Percentiles rank a stretch among this genome's conserved stretches.
These are phyloP conservation scores for Rhinolophus ferrumequinum DNA, from an alignment of 2,113 vertebrate genomes.

Conservation along the genomic window DNA sequence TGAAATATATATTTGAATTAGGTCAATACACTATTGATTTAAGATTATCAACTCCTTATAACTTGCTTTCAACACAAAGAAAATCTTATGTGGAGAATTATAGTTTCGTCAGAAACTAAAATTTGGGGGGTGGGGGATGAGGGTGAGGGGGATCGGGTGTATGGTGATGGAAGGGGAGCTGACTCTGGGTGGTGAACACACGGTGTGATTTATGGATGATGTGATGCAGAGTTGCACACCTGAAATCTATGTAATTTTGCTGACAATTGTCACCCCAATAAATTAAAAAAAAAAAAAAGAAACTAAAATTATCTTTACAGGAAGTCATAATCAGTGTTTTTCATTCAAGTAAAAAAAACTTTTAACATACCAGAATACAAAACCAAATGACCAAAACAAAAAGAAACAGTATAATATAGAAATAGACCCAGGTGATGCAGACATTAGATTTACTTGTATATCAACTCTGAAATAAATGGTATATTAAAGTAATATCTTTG, in stretches of 20 bases:
- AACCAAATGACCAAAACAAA: background rate
- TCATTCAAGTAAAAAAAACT: background rate
- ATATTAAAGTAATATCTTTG: constrained; percentile 14
- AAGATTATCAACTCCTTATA: background rate
- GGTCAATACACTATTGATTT: background rate
- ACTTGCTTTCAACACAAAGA: background rate
- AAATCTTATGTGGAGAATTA: background rate
- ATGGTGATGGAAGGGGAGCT: too few species aligned
- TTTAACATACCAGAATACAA: background rate
- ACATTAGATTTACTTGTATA: background rate
- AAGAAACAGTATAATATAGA: background rate
- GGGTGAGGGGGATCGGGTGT: too few species aligned
- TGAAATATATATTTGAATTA: background rate
- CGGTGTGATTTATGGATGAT: too few species aligned
- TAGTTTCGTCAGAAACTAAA: background rate
- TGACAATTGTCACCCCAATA: too few species aligned
- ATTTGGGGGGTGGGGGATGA: too few species aligned
- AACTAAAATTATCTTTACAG: background rate
- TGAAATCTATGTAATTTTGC: too few species aligned
- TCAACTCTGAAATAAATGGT: background rate
- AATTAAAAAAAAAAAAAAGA: too few species aligned
- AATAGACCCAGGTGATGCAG: background rate
- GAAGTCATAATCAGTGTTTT: background rate
- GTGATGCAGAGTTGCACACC: too few species aligned
- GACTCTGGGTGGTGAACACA: too few species aligned